These are phyloP conservation scores for Drosophila pachea DNA, from an alignment of 1,140 invertebrate genomes.

Conservation along the genomic window DNA sequence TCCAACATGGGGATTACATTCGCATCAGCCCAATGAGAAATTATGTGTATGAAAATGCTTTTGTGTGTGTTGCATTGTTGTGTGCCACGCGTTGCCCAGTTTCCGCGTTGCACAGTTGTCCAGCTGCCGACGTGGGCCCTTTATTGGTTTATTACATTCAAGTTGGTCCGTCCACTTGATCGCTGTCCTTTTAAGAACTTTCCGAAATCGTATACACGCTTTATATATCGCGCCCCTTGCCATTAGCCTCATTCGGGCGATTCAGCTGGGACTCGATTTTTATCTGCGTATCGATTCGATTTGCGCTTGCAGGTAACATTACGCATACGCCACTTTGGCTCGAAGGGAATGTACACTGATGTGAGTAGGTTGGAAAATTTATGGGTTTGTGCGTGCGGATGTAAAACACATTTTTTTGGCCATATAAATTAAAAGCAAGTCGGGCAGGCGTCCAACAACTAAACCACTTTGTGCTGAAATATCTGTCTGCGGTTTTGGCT, in stretches of 20 bases:
- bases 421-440: slow-evolving; percentile 75
- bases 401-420: slow-evolving; percentile 44
- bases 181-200: too few species aligned
- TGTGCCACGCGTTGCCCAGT: slow-evolving; percentile 5
- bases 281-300: slow-evolving; percentile 14
- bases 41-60: slow-evolving; percentile 45
- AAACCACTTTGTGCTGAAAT: slow-evolving; percentile 67
- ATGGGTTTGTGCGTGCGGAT: slow-evolving; percentile 39
- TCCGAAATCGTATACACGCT: neutral
- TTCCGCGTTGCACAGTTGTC: neutral
- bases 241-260: neutral
- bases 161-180: neutral
- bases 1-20: slow-evolving; percentile 63
- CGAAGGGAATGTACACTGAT: slow-evolving; percentile 16
- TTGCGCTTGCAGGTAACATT: slow-evolving; percentile 54
- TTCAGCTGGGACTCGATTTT: neutral
- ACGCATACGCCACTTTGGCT: slow-evolving; percentile 43
- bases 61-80: slow-evolving; percentile 37
- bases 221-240: slow-evolving; percentile 6
- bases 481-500: slow-evolving; percentile 59
- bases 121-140: neutral
- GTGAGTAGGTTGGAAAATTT: slow-evolving; percentile 64
- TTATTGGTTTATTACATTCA: slow-evolving; percentile 30
- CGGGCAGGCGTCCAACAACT: slow-evolving; percentile 51
- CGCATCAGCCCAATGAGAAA: slow-evolving; percentile 74